phyloP scores from a whole-genome alignment of 2,113 vertebrate species.

The Nettapus auritus region DNA sequence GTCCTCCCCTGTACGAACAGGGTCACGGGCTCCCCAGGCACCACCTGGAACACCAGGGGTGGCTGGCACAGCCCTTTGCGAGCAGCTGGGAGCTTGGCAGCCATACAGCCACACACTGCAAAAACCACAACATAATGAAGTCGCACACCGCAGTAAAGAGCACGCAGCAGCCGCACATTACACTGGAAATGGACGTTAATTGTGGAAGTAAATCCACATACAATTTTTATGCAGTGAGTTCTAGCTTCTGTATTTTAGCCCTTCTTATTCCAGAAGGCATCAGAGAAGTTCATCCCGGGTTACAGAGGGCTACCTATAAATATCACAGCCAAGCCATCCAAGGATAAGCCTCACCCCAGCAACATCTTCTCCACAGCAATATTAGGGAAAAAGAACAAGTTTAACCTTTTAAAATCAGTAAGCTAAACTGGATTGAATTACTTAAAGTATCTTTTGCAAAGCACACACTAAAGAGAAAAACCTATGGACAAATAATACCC shows the following conservation, averaged over 20 bases:
- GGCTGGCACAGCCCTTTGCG: not conserved
- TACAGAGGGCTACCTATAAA: not conserved
- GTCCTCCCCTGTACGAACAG: not conserved
- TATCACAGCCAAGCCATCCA: not conserved
- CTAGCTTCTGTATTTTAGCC: not conserved
- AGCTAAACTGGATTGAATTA: not conserved
- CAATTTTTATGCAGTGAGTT: not conserved
- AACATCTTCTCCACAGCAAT: not conserved
- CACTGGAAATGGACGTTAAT: not conserved
- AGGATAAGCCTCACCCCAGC: not conserved
- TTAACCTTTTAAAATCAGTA: not conserved
- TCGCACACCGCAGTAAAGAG: not conserved
- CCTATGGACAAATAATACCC: not conserved
- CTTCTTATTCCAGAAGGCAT: not conserved
- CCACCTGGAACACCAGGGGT: not conserved
- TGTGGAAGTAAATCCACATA: not conserved
- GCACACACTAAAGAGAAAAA: not conserved
- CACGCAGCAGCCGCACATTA: not conserved
- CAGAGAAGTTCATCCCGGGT: not conserved
- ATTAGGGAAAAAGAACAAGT: not conserved
- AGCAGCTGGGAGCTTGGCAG: not conserved
- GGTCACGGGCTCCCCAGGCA: not conserved
- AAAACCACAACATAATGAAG: slow-evolving; percentile 3
- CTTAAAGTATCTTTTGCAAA: not conserved
- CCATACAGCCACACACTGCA: not conserved